Conservation (phyloP, 2,113 vertebrate genomes). For the Cryptomyrus ogoouensis region DNA sequence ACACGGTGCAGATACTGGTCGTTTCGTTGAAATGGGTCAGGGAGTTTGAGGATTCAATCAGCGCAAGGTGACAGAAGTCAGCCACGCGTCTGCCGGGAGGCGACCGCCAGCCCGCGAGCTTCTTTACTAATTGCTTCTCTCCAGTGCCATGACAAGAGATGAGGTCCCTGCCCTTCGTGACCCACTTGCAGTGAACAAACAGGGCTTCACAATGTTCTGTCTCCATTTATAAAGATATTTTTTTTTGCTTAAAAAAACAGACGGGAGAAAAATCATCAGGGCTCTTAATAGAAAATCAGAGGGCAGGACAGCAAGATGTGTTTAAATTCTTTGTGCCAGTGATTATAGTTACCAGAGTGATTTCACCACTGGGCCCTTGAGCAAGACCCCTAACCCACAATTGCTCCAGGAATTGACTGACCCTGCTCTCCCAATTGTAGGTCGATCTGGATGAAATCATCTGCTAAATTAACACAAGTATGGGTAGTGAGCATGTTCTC, state of each 20-base stretch:
- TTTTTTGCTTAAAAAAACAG: background rate
- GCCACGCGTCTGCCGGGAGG: background rate
- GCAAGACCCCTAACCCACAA: background rate
- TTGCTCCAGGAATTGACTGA: background rate
- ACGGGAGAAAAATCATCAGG: background rate
- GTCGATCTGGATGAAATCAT: background rate
- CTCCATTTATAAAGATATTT: background rate
- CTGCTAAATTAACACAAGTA: background rate
- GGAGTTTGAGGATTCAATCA: slow-evolving; percentile 22
- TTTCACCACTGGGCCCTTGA: background rate
- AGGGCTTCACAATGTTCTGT: background rate
- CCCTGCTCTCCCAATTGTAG: background rate
- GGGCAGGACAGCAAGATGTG: background rate
- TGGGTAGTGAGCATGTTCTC: background rate
- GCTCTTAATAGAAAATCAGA: background rate
- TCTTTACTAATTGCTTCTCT: slow-evolving; percentile 17
- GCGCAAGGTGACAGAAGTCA: background rate
- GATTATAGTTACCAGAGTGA: background rate
- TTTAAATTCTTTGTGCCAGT: background rate
- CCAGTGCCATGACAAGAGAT: background rate
- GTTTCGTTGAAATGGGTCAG: slow-evolving; percentile 17
- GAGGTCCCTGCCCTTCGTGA: background rate
- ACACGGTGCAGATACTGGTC: background rate
- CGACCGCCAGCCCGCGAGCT: background rate
- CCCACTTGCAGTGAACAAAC: background rate